Evolutionary conservation across 2,797 vertebrate genomes (phyloP).

Genomic region (Aselliscus stoliczkanus): DNA sequence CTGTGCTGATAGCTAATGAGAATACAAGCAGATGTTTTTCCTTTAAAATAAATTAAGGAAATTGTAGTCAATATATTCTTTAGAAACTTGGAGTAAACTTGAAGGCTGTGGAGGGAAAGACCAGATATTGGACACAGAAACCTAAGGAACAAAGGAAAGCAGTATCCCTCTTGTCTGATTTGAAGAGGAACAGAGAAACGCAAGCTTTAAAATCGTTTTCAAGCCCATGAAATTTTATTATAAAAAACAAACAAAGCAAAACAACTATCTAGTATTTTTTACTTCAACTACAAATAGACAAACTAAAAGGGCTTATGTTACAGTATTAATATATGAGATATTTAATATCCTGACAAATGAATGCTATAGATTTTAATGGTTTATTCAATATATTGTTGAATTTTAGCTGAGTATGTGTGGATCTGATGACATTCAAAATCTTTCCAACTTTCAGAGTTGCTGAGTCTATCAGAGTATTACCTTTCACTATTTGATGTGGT

Average conservation of each 20-base stretch:
- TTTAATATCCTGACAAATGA: conserved; percentile 10
- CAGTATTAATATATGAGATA: background rate
- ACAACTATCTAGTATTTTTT: background rate
- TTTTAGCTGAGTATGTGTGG: background rate
- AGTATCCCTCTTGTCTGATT: background rate
- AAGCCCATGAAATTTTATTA: background rate
- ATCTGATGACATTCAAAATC: conserved; percentile 47
- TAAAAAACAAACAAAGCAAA: background rate
- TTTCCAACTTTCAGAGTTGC: background rate
- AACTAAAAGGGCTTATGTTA: background rate
- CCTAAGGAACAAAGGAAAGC: background rate
- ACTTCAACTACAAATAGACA: background rate
- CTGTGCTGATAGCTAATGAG: background rate
- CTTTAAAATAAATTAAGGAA: background rate
- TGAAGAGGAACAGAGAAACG: background rate
- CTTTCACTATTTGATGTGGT: background rate
- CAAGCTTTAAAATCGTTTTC: background rate
- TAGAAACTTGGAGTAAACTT: background rate
- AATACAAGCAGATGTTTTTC: background rate
- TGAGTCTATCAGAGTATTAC: background rate
- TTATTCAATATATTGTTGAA: background rate
- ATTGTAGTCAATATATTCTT: background rate
- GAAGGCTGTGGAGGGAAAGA: background rate
- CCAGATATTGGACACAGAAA: background rate
- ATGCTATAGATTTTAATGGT: background rate